Base-by-base conservation (phyloP, 2,113 vertebrate species). In the Patagioenas fasciata region DNA sequence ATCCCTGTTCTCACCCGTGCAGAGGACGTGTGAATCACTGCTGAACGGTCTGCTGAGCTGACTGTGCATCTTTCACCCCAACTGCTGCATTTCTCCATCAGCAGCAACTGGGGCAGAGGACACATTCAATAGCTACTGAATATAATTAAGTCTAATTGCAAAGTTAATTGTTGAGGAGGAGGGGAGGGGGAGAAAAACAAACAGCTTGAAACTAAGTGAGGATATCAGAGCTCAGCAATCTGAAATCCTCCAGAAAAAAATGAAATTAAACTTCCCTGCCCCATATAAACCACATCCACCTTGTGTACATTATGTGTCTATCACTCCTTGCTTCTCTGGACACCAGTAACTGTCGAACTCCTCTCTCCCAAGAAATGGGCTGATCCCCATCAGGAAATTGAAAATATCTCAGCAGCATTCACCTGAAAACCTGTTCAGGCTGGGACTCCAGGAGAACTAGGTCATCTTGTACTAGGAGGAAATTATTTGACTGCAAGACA, bases 111-210 rank as follows among this genome's bases (percentile, higher is more conserved):
- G 91, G 89, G 83, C 91, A 96, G 53, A 96, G 94, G 92, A 91
- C 90, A 81, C 64, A 64, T 84, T 92, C 90, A 77, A 24, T 58
- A 95, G 61, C 85, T 93, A 48, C 93, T 58, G 94, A 89, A 95
- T 71, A 95, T 94, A 97, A 96, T 97, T 97, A 95, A 91, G 79
- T 80, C 84, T 98, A 97, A 97, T 96, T 97, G 81, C 94, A 80
- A 96, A 96, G 96, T 95, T 97, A 97, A 97, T 97, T 96, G 94
- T 93, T 79, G 92, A 74, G 89, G 77, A 73, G 92, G 72, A 62
- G 58, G 29, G 29, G 4, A 3, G 14, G 56, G 47, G 67, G 5
- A 23, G 31, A 48, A 93, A 82, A 97, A 88, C 91, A 97, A 97
- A 94, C 97, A 96, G 96, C 48, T 1, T 96, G 97, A 95, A 80